Evolutionary conservation across 1,140 invertebrate species (phyloP).

Genomic region (Anthonomus grandis): DNA sequence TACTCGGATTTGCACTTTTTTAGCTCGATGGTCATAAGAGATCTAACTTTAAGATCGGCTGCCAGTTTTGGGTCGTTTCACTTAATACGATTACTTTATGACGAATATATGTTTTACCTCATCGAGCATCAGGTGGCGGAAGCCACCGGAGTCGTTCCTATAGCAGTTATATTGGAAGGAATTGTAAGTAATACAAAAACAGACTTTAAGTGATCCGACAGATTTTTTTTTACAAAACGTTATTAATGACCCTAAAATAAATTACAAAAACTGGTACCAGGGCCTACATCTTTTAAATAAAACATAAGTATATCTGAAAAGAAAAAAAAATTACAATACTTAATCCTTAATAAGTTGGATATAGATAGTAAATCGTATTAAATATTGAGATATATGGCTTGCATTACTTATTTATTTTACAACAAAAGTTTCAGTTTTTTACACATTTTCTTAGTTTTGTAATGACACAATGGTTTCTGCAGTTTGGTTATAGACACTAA

Average conservation of each 20-base stretch:
- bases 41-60: conserved; percentile 91
- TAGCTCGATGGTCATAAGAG: conserved; percentile 94
- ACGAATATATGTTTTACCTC: conserved; percentile 99
- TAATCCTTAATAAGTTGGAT: too few relatives aligned
- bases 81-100: conserved; percentile 93
- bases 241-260: not conserved
- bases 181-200: conserved; percentile 55
- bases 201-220: not conserved
- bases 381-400: too few relatives aligned
- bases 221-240: not conserved
- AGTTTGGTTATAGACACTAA: too few relatives aligned
- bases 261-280: not conserved
- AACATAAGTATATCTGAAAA: not conserved
- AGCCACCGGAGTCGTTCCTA: conserved; percentile 85
- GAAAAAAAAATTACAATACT: not conserved
- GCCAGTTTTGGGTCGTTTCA: conserved; percentile 99
- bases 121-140: conserved; percentile 95
- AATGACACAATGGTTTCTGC: too few relatives aligned
- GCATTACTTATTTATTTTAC: too few relatives aligned
- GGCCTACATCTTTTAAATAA: not conserved
- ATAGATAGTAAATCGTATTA: too few relatives aligned
- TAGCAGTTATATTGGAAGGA: conserved; percentile 81
- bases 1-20: too few relatives aligned
- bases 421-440: too few relatives aligned
- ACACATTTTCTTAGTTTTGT: too few relatives aligned